A percentile compares a stretch with the other conserved stretches of the same genome.
Evolutionary conservation across 2,113 vertebrate species (phyloP).

Genomic region (Pterocles gutturalis): DNA sequence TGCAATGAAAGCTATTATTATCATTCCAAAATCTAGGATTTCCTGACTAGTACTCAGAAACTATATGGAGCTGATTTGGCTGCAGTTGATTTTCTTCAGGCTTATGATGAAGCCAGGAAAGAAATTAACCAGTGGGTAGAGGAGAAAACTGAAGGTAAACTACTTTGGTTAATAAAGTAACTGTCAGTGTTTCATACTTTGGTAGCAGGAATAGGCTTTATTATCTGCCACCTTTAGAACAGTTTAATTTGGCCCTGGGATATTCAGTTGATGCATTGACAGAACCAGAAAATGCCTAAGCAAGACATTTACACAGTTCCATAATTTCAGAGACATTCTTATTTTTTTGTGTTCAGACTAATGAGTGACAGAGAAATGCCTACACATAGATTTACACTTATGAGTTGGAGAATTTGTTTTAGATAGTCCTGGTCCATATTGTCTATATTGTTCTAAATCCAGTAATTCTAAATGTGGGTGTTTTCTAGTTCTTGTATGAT

Average conservation of each 20-base stretch:
- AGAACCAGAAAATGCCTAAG: neutral
- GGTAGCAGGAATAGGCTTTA: neutral
- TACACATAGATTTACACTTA: neutral
- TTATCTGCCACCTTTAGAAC: neutral
- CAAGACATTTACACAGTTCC: neutral
- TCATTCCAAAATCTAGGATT: constrained; percentile 75
- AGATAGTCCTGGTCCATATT: neutral
- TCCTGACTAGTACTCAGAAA: constrained; percentile 83
- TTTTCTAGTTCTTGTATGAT: neutral
- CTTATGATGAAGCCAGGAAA: constrained; percentile 76
- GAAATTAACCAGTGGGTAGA: constrained; percentile 92
- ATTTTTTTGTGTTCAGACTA: neutral
- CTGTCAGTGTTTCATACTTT: neutral
- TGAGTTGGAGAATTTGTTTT: neutral
- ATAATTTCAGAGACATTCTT: neutral
- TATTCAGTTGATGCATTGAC: neutral
- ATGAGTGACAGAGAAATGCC: neutral
- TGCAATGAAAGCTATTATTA: neutral
- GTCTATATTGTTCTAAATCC: neutral
- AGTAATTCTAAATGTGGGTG: neutral
- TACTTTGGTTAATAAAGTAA: neutral
- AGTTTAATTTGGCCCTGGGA: neutral
- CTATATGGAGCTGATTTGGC: constrained; percentile 87
- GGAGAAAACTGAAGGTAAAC: constrained; percentile 87
- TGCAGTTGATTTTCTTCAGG: constrained; percentile 84